These are phyloP conservation scores for Capromys pilorides DNA, from an alignment of 2,797 vertebrate genomes.

Conservation along the genomic window DNA sequence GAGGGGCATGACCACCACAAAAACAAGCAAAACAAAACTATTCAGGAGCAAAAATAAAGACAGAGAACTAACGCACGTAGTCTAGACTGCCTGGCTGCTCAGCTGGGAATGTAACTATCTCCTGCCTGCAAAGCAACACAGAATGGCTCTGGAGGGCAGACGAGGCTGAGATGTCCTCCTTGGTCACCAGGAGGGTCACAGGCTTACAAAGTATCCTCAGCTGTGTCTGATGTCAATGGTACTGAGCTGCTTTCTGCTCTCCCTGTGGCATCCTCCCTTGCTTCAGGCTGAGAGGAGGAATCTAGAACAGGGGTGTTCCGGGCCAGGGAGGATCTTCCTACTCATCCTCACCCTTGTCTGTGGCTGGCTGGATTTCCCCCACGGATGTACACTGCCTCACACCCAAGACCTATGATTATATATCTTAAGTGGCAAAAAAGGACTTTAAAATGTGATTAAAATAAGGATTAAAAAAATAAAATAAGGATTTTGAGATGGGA, in stretches of 20 bases:
- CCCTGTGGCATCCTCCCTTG: not conserved
- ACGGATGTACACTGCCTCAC: not conserved
- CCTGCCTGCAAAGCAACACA: not conserved
- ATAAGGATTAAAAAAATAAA: slow-evolving; percentile 10
- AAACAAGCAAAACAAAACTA: not conserved
- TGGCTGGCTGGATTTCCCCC: not conserved
- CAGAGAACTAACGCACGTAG: not conserved
- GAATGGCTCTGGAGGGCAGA: not conserved
- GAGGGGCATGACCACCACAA: not conserved
- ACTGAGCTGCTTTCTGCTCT: not conserved
- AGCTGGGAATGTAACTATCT: slow-evolving; percentile 32
- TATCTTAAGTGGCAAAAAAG: not conserved
- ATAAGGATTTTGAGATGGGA: not conserved
- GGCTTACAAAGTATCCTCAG: not conserved
- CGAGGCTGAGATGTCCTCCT: not conserved
- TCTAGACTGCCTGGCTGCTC: not conserved
- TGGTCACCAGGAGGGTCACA: not conserved
- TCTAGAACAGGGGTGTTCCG: not conserved
- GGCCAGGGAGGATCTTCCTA: not conserved
- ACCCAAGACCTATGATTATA: not conserved
- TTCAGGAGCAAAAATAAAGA: not conserved
- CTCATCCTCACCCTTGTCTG: not conserved
- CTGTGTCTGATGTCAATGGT: not conserved
- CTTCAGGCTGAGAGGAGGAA: not conserved
- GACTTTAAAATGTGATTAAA: not conserved